These are phyloP conservation scores for Epinotia nisella DNA, from an alignment of 2,888 invertebrate species.

Conservation along the genomic window DNA sequence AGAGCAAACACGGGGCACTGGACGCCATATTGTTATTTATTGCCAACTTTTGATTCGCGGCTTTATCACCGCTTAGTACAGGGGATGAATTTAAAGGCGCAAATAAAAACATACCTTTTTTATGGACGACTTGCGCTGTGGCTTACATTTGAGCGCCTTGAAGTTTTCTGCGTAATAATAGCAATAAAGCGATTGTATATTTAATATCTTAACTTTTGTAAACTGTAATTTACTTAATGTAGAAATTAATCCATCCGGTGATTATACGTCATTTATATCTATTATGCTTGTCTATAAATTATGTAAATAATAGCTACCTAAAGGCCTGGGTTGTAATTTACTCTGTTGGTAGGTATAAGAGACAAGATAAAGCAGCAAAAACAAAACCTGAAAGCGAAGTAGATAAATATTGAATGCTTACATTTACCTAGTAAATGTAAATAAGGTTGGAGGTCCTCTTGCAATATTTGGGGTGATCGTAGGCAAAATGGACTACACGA, in stretches of 20 bases:
- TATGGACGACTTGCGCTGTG: constrained; percentile 15
- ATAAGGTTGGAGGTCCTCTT: not conserved
- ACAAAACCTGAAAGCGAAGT: constrained; percentile 4
- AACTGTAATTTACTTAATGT: constrained; percentile 26
- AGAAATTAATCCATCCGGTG: constrained; percentile 28
- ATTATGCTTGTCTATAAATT: constrained; percentile 31
- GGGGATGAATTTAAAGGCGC: constrained; percentile 61
- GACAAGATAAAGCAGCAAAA: constrained; percentile 1
- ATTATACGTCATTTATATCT: constrained; percentile 33
- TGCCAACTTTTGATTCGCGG: constrained; percentile 81
- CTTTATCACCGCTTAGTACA: constrained; percentile 73
- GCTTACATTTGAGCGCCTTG: constrained; percentile 13
- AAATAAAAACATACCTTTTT: constrained; percentile 45
- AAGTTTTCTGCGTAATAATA: constrained; percentile 16
- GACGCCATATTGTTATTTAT: constrained; percentile 83
- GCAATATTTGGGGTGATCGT: constrained; percentile 9
- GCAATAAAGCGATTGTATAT: constrained; percentile 20
- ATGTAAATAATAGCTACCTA: constrained; percentile 31
- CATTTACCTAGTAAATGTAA: not conserved
- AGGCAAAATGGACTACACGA: constrained; percentile 26
- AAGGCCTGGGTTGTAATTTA: constrained; percentile 25
- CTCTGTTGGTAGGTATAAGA: constrained; percentile 1
- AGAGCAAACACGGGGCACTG: constrained; percentile 83
- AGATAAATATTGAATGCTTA: not conserved
- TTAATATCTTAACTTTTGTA: constrained; percentile 4